Evolutionary conservation across 53 echinoderm and acorn worm genomes (phyloP), one percentile per base, ranked within the genome.

Genomic region (Paracentrotus lividus): DNA sequence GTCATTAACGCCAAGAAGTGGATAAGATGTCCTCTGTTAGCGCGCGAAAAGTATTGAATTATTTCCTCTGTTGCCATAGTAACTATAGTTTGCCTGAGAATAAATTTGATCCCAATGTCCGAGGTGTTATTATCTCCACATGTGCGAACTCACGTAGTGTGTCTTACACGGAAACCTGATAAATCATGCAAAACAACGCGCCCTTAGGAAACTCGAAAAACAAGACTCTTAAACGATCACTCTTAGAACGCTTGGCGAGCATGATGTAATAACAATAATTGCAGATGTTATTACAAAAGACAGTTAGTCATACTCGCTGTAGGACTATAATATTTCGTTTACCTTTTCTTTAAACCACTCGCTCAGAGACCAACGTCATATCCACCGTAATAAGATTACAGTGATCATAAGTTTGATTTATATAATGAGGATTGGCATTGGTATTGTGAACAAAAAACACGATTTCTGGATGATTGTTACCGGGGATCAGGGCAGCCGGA

Each of bases 41-140:
- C 86, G 86, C 86, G 33, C 27, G 49, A 85, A 85, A 86, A 86
- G 57, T 56, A 86, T 86, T 56, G 20, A 86, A 86, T 86, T 86
- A 86, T 86, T 55, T 86, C 36, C 53, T 81, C 33, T 86, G 86
- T 55, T 55, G 33, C 86, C 86, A 86, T 86, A 38, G 86, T 38
- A 24, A 86, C 86, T 56, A 56, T 86, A 86, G 86, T 54, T 56
- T 86, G 31, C 34, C 34, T 27, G 55, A 29, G 86, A 56, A 9
- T 56, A 53, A 86, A 86, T 56, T 86, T 86, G 56, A 86, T 34
- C 86, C 34, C 3, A 56, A 55, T 86, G 86, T 56, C 86, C 21
- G 16, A 0, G 56, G 34, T 55, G 47, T 56, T 54, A 86, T 86
- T 47, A 86, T 56, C 53, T 3, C 55, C 55, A 56, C 3, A 38